Base-by-base conservation (phyloP, 1,140 invertebrate species). In the Mycetomoellerius zeteki region DNA sequence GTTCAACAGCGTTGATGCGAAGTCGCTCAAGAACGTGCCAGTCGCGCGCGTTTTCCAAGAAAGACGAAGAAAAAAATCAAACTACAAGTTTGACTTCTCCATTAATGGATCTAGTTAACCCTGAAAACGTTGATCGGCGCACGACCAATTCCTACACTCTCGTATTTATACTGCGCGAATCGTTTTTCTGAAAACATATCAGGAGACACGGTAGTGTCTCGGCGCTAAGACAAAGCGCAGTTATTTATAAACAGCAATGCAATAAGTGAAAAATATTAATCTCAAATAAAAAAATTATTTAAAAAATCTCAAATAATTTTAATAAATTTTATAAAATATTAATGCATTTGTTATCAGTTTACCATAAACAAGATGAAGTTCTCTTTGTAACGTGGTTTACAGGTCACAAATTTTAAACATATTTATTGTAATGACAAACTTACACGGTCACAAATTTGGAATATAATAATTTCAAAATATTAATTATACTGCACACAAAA, bases 391-490 rank as follows among this genome's bases (percentile, higher is more conserved):
- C 21, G n/a, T 30, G 24, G 5, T 21, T 21, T 27, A 30, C 37
- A 14, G 14, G 14, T 33, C n/a, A 67, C 65, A 33, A 19, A 52
- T 69, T 81, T 81, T 81, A 3, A 69, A 24, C 5, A 37, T 54
- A 52, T 81, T 81, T 69, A 37, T 71, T 81, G 24, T 56, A 24
- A 24, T 8, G 67, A 54, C 12, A 78, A 62, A 21, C 16, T 2
- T 8, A 3, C 3, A 3, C n/a, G 2, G 14, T 2, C 21, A 43
- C n/a, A 69, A 54, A 27, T 21, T 7, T 8, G 16, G 2, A 37
- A 52, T 52, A 33, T 54, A 47, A 43, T 43, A 77, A 78, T 65
- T 16, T 52, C 56, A 33, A n/a, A 81, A 69, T 37, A 54, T 69
- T 69, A 69, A 54, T 80, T 80, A 33, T 21, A 5, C n/a, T n/a